Percentiles rank a stretch among this genome's conserved stretches.
Evolutionary conservation across 2,888 invertebrate species (phyloP).

Genomic region (Drepana falcataria): DNA sequence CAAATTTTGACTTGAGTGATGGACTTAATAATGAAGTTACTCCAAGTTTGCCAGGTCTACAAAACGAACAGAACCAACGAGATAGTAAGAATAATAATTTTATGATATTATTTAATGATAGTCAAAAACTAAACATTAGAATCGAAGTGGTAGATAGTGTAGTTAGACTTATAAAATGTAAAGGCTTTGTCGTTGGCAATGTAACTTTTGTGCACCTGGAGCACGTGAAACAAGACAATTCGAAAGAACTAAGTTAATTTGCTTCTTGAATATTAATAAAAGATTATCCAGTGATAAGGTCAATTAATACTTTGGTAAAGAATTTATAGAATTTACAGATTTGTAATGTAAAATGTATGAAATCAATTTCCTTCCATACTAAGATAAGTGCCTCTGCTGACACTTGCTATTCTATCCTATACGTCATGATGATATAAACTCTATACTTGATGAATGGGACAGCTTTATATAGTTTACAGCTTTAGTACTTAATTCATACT

Average conservation of each 20-base stretch:
- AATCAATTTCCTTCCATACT: no score
- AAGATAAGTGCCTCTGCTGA: no score
- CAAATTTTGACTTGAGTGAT: not conserved
- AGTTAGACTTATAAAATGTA: constrained; percentile 40
- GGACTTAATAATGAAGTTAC: constrained; percentile 13
- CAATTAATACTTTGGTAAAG: no score
- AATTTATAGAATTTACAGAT: no score
- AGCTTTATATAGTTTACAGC: no score
- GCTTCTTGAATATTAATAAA: no score
- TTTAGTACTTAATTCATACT: no score
- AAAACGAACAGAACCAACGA: constrained; percentile 74
- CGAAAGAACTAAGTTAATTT: not conserved
- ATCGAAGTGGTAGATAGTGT: constrained; percentile 41
- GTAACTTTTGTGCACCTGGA: constrained; percentile 75
- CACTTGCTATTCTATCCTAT: no score
- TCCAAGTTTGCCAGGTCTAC: constrained; percentile 69
- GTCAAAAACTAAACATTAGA: constrained; percentile 21
- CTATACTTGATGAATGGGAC: no score
- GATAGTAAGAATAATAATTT: constrained; percentile 22
- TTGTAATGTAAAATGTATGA: no score
- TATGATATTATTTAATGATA: constrained; percentile 10
- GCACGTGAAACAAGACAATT: constrained; percentile 39
- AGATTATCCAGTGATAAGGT: no score
- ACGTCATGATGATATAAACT: no score
- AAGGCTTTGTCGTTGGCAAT: constrained; percentile 68